A percentile compares a stretch with the other conserved stretches of the same genome.
Conservation (phyloP, 2,888 invertebrate species). For the Drosophila rellima region DNA sequence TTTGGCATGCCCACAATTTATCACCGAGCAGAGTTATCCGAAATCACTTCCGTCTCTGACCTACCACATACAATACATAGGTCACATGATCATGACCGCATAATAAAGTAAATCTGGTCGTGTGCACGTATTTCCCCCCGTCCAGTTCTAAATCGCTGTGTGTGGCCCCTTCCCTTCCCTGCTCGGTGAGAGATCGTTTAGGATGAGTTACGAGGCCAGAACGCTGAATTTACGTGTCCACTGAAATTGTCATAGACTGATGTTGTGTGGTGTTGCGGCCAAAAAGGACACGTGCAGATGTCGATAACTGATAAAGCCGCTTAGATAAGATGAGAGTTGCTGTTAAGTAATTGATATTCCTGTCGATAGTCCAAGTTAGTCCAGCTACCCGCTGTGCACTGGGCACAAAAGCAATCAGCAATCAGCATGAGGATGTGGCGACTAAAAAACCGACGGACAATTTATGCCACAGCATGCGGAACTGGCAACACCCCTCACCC, state of each 20-base stretch:
- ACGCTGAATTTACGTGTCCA: slow-evolving; percentile 50
- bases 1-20: slow-evolving; percentile 42
- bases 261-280: slow-evolving; percentile 1
- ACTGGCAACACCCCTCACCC: slow-evolving; percentile 48
- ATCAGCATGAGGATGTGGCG: slow-evolving; percentile 25
- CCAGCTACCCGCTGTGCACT: slow-evolving; percentile 63
- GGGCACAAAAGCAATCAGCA: slow-evolving; percentile 49
- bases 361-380: slow-evolving; percentile 42
- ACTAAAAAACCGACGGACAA: slow-evolving; percentile 70
- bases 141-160: slow-evolving; percentile 29
- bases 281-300: slow-evolving; percentile 68
- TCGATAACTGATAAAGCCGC: slow-evolving; percentile 67
- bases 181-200: slow-evolving; percentile 60
- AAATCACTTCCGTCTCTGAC: slow-evolving; percentile 57
- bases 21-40: slow-evolving; percentile 22
- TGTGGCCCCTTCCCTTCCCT: slow-evolving; percentile 49
- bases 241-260: slow-evolving; percentile 32
- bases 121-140: slow-evolving; percentile 63
- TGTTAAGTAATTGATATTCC: slow-evolving; percentile 75
- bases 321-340: slow-evolving; percentile 59
- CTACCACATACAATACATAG: slow-evolving; percentile 41
- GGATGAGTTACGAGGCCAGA: slow-evolving; percentile 73
- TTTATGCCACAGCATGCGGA: slow-evolving; percentile 72
- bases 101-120: slow-evolving; percentile 70
- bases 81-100: slow-evolving; percentile 49